Conservation (phyloP, 2,888 invertebrate genomes). For the Nasonovia ribisnigri region DNA sequence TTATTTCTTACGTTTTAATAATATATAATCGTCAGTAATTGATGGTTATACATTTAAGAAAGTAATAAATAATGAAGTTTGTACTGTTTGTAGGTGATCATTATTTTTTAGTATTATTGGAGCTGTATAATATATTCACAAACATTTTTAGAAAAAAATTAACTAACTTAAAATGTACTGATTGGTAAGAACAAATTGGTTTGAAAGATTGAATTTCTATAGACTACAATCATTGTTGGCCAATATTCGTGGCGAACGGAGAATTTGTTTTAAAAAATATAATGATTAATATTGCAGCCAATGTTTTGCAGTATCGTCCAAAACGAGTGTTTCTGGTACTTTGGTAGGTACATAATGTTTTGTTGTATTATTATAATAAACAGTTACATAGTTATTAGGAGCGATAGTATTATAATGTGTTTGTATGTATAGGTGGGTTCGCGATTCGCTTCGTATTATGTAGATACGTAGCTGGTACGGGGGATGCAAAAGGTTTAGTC, state of each 20-base stretch:
- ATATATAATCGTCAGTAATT: neutral
- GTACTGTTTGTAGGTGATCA: neutral
- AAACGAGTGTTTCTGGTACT: neutral
- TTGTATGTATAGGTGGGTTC: neutral
- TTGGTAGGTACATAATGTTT: neutral
- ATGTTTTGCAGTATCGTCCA: neutral
- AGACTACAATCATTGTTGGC: neutral
- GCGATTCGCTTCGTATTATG: neutral
- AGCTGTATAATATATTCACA: too few relatives aligned
- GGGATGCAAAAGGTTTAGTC: neutral
- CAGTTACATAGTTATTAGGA: neutral
- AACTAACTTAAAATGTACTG: too few relatives aligned
- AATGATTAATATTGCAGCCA: neutral
- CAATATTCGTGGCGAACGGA: neutral
- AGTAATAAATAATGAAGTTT: neutral
- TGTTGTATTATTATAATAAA: neutral
- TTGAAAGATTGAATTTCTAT: neutral
- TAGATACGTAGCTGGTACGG: neutral
- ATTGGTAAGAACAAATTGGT: too few relatives aligned
- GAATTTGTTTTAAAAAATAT: neutral
- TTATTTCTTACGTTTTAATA: neutral
- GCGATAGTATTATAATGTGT: neutral
- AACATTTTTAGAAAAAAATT: too few relatives aligned
- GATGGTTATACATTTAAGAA: neutral
- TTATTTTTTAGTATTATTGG: too few relatives aligned